Conservation (phyloP, 1,140 invertebrate species). For the Nomia melanderi region DNA sequence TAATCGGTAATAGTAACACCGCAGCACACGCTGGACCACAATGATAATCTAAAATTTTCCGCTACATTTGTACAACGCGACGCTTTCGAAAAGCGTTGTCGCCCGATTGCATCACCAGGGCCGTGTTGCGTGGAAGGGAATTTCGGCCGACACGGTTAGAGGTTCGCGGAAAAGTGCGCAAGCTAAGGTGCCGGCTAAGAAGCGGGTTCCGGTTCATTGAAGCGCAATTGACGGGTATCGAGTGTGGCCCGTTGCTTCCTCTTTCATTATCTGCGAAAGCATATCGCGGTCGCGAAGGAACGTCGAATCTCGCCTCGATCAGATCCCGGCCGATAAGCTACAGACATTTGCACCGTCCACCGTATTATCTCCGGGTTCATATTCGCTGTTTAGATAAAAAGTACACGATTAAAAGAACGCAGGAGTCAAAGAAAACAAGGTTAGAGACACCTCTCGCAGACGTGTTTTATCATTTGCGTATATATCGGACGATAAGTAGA, state of each 20-base stretch:
- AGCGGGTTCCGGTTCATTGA: slow-evolving; percentile 46
- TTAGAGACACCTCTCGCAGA: neutral
- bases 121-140: neutral
- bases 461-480: slow-evolving; percentile 24
- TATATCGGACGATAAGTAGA: slow-evolving; percentile 31
- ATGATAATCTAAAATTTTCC: slow-evolving; percentile 43
- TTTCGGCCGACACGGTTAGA: slow-evolving; percentile 5
- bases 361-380: neutral
- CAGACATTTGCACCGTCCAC: neutral
- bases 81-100: slow-evolving; percentile 16
- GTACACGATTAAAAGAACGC: neutral
- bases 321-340: neutral
- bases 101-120: slow-evolving; percentile 3
- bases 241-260: neutral
- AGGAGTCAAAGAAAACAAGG: neutral
- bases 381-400: slow-evolving; percentile 20
- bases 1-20: slow-evolving; percentile 40
- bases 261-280: slow-evolving; percentile 7
- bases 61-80: slow-evolving; percentile 15
- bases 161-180: neutral
- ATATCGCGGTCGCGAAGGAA: neutral
- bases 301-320: neutral
- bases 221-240: slow-evolving; percentile 24
- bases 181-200: neutral
- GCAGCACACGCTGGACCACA: neutral